These are phyloP conservation scores for Venusia cambrica DNA, from an alignment of 2,888 invertebrate species.

Conservation along the genomic window DNA sequence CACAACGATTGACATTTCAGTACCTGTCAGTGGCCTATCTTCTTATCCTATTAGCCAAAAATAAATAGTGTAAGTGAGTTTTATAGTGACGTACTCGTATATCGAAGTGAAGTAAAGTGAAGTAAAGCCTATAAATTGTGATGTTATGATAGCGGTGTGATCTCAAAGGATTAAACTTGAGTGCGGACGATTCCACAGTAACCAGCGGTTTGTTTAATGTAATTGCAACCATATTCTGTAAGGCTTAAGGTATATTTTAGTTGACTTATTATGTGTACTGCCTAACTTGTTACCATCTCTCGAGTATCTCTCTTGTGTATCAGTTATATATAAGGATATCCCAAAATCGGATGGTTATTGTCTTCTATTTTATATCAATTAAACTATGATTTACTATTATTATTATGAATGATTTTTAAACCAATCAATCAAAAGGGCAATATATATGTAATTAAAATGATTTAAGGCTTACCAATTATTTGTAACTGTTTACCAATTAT, in stretches of 20 bases:
- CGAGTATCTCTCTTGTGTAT: too few species aligned
- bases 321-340: too few species aligned
- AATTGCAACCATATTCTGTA: conserved; percentile 37
- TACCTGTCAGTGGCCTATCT: conserved; percentile 15
- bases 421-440: too few species aligned
- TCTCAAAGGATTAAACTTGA: conserved; percentile 61
- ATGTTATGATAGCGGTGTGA: conserved; percentile 64
- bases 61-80: conserved; percentile 17
- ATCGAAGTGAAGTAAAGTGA: conserved; percentile 25
- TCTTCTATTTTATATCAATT: conserved; percentile 5
- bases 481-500: too few species aligned
- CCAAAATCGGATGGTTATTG: too few species aligned
- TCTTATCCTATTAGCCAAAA: conserved; percentile 17
- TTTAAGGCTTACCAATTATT: too few species aligned
- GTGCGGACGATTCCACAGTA: conserved; percentile 42
- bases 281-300: conserved; percentile 32
- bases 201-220: conserved; percentile 13
- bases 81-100: conserved; percentile 18
- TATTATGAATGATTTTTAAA: too few species aligned
- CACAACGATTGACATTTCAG: conserved; percentile 9
- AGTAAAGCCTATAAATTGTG: conserved; percentile 61
- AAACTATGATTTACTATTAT: too few species aligned
- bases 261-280: conserved; percentile 57
- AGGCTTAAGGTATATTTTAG: conserved; percentile 31
- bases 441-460: too few species aligned